Evolutionary conservation across 2,888 invertebrate species (phyloP), one percentile per base, ranked within the genome.

Genomic region (Ornithoptera priamus): DNA sequence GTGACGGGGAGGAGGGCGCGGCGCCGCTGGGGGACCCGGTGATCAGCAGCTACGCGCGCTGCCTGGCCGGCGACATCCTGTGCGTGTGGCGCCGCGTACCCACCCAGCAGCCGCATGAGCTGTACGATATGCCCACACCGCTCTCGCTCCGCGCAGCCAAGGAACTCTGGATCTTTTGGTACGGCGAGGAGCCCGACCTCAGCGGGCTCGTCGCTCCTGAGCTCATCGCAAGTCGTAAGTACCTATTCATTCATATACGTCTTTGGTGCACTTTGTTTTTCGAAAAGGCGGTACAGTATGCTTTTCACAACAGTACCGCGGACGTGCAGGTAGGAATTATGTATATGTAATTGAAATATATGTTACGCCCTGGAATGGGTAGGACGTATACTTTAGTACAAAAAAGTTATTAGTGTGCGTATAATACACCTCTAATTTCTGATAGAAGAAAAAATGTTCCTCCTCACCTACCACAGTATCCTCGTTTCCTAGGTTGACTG

Each of bases 81-180:
- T 99, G 99, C 94, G 99, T 99, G 83, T 99, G 99, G 99, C 95
- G 99, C 84, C 95, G 99, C 79, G 97, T 97, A 77, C 92, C 94
- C 75, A 91, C 93, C 72, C 93, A 93, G 75, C 93, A 91, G 76
- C 92, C 93, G 72, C 79, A 82, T 72, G 89, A 90, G 82, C 78
- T 86, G 76, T 88, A 88, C 86, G 94, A 93, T 85, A 93, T 93
- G 85, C 87, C 84, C 79, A 86, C 90, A 74, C 95, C 97, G 76
- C 94, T 97, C 81, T 96, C 96, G 80, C 94, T 97, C 79, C 95
- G 96, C 85, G 96, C 97, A 83, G 96, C 97, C 88, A 99, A 99
- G 93, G 99, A 99, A 90, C 95, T 99, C 73, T 99, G 99, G 99
- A 97, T 99, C 89, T 99, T 99, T 94, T 99, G 99, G 99, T 99